A percentile compares a stretch with the other conserved stretches of the same genome.
Evolutionary conservation across 2,888 invertebrate species (phyloP).

Genomic region (Oxyteleia sp.): DNA sequence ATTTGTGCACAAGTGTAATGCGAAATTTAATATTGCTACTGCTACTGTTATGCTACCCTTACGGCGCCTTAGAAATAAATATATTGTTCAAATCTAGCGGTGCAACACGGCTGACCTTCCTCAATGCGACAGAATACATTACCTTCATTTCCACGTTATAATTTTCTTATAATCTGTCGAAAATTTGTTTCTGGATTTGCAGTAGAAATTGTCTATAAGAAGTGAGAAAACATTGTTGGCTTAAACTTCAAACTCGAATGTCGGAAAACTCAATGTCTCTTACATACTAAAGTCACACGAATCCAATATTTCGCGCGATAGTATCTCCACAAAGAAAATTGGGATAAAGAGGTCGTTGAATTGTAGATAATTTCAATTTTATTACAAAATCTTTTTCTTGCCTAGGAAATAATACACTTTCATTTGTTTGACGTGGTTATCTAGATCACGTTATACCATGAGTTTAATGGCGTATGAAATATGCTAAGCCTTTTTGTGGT

Average conservation of each 20-base stretch:
- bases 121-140: not conserved
- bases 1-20: slow-evolving; percentile 40
- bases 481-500: too few species aligned
- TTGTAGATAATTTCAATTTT: slow-evolving; percentile 24
- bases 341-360: slow-evolving; percentile 7
- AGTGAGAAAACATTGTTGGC: slow-evolving; percentile 2
- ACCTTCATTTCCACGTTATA: slow-evolving; percentile 20
- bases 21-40: slow-evolving; percentile 48
- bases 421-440: slow-evolving; percentile 30
- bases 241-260: slow-evolving; percentile 3
- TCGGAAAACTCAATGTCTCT: slow-evolving; percentile 11
- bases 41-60: slow-evolving; percentile 20
- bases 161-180: slow-evolving; percentile 29
- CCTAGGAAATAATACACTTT: slow-evolving; percentile 2
- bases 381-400: slow-evolving; percentile 20
- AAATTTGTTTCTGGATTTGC: slow-evolving; percentile 27
- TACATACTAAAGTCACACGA: slow-evolving; percentile 4
- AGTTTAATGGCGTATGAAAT: slow-evolving; percentile 21
- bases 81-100: too few species aligned
- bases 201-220: slow-evolving; percentile 14
- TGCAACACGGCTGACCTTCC: too few species aligned
- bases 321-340: slow-evolving; percentile 27
- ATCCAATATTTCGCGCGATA: slow-evolving; percentile 32
- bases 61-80: slow-evolving; percentile 3
- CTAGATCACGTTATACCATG: slow-evolving; percentile 28